Percentiles rank a stretch among this genome's conserved stretches.
Conservation (phyloP, 2,888 invertebrate species). For the Acleris laterana region DNA sequence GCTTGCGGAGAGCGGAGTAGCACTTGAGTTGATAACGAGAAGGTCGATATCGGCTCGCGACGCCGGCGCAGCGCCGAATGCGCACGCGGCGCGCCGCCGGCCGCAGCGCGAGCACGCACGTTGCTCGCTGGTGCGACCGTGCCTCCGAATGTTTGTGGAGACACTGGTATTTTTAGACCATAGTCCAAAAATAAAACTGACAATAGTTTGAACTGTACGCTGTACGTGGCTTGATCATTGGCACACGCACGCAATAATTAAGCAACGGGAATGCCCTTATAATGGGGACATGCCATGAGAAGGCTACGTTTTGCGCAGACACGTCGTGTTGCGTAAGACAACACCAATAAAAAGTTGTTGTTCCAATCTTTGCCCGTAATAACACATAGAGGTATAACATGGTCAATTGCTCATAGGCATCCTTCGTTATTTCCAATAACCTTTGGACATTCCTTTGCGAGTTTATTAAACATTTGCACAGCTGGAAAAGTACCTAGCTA, state of each 20-base stretch:
- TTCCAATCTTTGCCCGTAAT: not conserved
- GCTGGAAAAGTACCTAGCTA: not conserved
- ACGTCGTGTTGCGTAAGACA: constrained; percentile 4
- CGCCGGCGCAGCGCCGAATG: constrained; percentile 44
- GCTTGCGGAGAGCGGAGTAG: constrained; percentile 55
- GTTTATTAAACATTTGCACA: constrained; percentile 5
- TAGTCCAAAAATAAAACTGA: constrained; percentile 71
- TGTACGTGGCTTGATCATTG: constrained; percentile 55
- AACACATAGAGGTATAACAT: not conserved
- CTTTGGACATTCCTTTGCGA: not conserved
- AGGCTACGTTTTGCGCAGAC: constrained; percentile 23
- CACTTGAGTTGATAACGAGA: constrained; percentile 75
- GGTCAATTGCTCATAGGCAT: not conserved
- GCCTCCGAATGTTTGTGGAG: constrained; percentile 63
- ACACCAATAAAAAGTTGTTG: not conserved
- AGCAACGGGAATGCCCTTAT: constrained; percentile 40
- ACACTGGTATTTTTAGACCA: constrained; percentile 74
- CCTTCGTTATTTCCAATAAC: not conserved
- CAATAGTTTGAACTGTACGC: constrained; percentile 64
- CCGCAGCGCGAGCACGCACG: constrained; percentile 18
- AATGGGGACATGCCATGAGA: constrained; percentile 20
- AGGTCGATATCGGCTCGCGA: constrained; percentile 67
- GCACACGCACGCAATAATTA: constrained; percentile 37
- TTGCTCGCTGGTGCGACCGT: constrained; percentile 42
- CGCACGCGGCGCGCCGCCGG: constrained; percentile 11